These are phyloP conservation scores for Neodon shergylaensis DNA, from an alignment of 2,113 vertebrate species.

Conservation along the genomic window DNA sequence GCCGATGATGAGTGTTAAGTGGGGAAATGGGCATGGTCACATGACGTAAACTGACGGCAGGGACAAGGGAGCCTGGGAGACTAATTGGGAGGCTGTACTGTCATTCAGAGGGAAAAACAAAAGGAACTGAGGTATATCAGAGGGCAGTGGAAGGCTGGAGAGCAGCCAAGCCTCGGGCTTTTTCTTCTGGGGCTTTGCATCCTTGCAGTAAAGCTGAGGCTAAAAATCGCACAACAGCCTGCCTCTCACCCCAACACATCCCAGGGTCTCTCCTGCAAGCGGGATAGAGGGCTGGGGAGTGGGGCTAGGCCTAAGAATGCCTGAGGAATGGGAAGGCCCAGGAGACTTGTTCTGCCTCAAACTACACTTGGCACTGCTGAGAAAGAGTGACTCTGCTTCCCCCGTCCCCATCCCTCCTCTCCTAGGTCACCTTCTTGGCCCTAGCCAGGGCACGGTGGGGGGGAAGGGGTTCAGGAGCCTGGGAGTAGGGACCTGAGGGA, in stretches of 20 bases:
- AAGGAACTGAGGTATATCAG: neutral
- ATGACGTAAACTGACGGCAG: neutral
- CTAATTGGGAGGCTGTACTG: neutral
- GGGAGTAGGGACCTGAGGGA: neutral
- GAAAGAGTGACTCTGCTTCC: constrained; percentile 48
- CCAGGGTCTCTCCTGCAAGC: neutral
- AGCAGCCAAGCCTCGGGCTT: neutral
- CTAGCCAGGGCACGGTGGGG: constrained; percentile 56
- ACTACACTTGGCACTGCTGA: neutral
- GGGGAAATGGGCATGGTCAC: neutral
- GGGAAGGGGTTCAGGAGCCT: neutral
- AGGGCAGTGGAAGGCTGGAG: neutral
- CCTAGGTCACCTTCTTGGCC: constrained; percentile 77
- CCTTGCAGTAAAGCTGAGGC: constrained; percentile 42
- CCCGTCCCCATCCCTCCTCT: neutral
- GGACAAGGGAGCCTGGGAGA: neutral
- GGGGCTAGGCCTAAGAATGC: neutral
- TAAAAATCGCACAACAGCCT: neutral
- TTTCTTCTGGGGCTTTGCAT: constrained; percentile 28
- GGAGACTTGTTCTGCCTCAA: neutral
- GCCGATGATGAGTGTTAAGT: neutral
- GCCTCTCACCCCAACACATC: neutral
- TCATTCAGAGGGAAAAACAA: neutral
- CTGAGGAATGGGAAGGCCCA: neutral
- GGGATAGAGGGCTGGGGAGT: neutral